Base-by-base conservation (phyloP, 2,888 invertebrate species). In the Drosophila prolongata region DNA sequence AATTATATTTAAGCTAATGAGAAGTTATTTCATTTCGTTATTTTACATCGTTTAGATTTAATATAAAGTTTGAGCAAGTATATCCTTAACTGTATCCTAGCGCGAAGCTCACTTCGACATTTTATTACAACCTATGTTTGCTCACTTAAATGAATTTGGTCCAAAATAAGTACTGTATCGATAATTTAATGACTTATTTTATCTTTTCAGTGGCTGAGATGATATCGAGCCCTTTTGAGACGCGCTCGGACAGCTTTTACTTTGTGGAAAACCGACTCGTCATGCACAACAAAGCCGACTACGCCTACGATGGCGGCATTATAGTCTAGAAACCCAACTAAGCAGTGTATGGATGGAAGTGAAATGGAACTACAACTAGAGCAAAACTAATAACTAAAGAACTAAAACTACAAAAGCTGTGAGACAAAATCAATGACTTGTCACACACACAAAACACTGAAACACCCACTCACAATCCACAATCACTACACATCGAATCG, bases 201-300 rank as follows among this genome's bases (percentile, higher is more conserved):
- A 1, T 1, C 6, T 6, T 55, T 95, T 74, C 94, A 98, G 99
- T 98, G 90, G 95, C 97, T 78, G 98, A 99, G 93, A 99, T 99
- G 99, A 97, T 99, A 87, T 95, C 95, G 38, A 95, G 96, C 90
- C 99, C 99, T 16, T 99, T 98, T 92, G 98, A 99, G 93, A 99
- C 99, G 10, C 95, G 98, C 81, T 99, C 99, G 0, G 99, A 99
- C 93, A 98, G 98, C 90, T 99, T 99, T 94, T 99, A 99, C 93
- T 99, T 99, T 93, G 99, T 99, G 70, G 98, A 99, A 92, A 97
- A 98, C 92, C 95, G 95, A 89, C 95, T 99, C 67, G 97, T 99
- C 76, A 99, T 99, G 99, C 99, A 99, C 94, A 99, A 99, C 93
- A 99, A 99, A 94, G 99, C 99, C 42, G 99, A 99, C 92, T 99